Evolutionary conservation across 2,113 vertebrate genomes (phyloP).

Genomic region (Nycticryphes semicollaris): DNA sequence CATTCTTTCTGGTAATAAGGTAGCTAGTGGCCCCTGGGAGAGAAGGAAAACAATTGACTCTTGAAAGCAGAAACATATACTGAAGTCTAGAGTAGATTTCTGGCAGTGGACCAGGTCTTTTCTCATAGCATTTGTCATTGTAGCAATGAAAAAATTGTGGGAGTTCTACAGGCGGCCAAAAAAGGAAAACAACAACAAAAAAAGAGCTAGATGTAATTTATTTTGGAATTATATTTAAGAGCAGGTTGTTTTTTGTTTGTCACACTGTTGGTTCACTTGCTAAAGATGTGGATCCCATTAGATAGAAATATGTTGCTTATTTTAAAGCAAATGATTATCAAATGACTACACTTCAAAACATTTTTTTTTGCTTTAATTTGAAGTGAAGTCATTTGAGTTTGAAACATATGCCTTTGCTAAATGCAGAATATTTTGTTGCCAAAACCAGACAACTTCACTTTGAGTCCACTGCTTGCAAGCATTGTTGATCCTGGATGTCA

Average conservation of each 20-base stretch:
- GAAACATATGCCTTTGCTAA: slow-evolving; percentile 77
- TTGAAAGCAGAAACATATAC: slow-evolving; percentile 64
- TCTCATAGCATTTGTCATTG: slow-evolving; percentile 62
- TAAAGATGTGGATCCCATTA: slow-evolving; percentile 67
- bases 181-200: slow-evolving; percentile 30
- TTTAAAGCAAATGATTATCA: slow-evolving; percentile 77
- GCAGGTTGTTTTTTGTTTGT: slow-evolving; percentile 57
- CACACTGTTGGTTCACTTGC: slow-evolving; percentile 59
- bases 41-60: slow-evolving; percentile 69
- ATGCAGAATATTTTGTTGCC: slow-evolving; percentile 58
- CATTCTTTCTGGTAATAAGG: slow-evolving; percentile 76
- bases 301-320: slow-evolving; percentile 71
- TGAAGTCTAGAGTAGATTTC: slow-evolving; percentile 59
- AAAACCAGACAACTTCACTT: slow-evolving; percentile 63
- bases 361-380: slow-evolving; percentile 73
- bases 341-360: slow-evolving; percentile 77
- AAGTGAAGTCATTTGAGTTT: slow-evolving; percentile 79
- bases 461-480: slow-evolving; percentile 45
- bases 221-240: slow-evolving; percentile 60
- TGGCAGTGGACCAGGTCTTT: slow-evolving; percentile 64
- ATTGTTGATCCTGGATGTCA: slow-evolving; percentile 44
- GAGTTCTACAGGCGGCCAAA: slow-evolving; percentile 2
- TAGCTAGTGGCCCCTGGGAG: slow-evolving; percentile 69
- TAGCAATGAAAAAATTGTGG: slow-evolving; percentile 58
- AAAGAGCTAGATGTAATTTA: slow-evolving; percentile 18